phyloP scores from a whole-genome alignment of 2,888 invertebrate species.

The Agrotis clavis region DNA sequence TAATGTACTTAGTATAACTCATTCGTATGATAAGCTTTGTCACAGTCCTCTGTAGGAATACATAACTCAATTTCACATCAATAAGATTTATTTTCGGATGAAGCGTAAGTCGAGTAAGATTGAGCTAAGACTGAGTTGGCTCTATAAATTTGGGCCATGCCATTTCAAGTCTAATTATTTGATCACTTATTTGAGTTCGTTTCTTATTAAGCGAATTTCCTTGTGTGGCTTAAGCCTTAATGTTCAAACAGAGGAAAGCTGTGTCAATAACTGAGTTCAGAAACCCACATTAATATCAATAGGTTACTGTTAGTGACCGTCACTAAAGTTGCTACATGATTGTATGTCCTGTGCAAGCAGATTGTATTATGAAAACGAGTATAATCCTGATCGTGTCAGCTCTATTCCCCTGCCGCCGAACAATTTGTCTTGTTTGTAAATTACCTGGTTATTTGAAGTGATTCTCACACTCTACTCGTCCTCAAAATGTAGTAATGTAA shows the following conservation, averaged over 20 bases:
- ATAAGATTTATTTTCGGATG: too few relatives aligned
- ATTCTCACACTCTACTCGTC: too few relatives aligned
- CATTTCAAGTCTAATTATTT: not conserved
- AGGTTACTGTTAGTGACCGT: constrained; percentile 17
- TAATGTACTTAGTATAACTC: too few relatives aligned
- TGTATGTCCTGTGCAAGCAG: constrained; percentile 40
- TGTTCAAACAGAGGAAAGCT: constrained; percentile 1
- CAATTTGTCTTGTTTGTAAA: constrained; percentile 4
- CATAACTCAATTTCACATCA: too few relatives aligned
- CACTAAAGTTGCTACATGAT: constrained; percentile 13
- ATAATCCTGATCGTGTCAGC: constrained; percentile 15
- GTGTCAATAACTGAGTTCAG: not conserved
- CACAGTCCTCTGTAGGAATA: too few relatives aligned
- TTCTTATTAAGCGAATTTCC: not conserved
- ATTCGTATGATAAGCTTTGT: too few relatives aligned
- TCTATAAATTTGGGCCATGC: not conserved
- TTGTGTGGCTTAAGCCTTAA: not conserved
- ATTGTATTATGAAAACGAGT: constrained; percentile 33
- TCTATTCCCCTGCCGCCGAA: constrained; percentile 13
- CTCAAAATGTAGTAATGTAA: too few relatives aligned
- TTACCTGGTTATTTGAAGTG: not conserved
- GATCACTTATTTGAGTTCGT: not conserved
- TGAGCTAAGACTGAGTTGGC: too few relatives aligned
- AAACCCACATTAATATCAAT: constrained; percentile 29
- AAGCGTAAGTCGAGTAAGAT: too few relatives aligned